phyloP scores from a whole-genome alignment of 1,140 invertebrate genomes.

The Lucilia cuprina region DNA sequence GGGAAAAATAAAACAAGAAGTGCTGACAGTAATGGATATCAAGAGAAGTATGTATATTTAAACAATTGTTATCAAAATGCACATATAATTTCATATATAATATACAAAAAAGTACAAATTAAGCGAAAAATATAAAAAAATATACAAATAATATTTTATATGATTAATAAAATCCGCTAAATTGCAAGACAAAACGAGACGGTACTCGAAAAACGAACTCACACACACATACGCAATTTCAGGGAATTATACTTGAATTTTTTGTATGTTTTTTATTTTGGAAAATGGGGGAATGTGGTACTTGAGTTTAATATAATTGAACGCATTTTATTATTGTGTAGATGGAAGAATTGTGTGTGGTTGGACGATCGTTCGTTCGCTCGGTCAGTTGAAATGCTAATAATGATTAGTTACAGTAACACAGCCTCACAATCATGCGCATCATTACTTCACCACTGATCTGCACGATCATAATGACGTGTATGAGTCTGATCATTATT shows the following conservation, averaged over 20 bases:
- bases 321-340: constrained; percentile 3
- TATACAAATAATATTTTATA: not conserved
- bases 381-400: not conserved
- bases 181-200: not conserved
- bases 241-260: not conserved
- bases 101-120: no score
- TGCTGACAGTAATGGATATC: not conserved
- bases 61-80: not conserved
- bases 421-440: not conserved
- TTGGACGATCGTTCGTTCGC: not conserved
- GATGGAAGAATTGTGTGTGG: not conserved
- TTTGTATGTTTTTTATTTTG: not conserved
- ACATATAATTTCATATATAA: not conserved
- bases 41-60: not conserved
- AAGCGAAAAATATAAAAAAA: no score
- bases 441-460: no score
- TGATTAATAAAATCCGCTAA: not conserved
- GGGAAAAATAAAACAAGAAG: not conserved
- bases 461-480: not conserved
- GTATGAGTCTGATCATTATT: not conserved
- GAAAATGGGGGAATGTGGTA: not conserved
- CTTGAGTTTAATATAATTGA: not conserved
- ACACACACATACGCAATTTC: not conserved
- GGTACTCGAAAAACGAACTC: not conserved
- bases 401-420: not conserved